These are phyloP conservation scores for Alca torda DNA, from an alignment of 2,797 vertebrate species.

Conservation along the genomic window DNA sequence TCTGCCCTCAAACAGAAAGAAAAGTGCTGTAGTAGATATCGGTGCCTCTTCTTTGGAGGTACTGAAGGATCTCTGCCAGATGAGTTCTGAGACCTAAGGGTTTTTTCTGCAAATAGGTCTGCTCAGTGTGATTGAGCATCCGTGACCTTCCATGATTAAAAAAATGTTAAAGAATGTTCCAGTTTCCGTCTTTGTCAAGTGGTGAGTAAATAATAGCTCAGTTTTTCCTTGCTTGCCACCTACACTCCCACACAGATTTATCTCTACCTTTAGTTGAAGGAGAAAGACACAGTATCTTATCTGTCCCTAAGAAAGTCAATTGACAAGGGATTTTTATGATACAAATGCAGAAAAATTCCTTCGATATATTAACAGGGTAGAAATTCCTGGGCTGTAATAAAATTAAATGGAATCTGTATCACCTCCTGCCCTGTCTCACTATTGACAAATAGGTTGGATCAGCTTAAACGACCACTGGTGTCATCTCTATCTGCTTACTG, in stretches of 20 bases:
- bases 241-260: not conserved
- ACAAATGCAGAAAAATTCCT: constrained; percentile 27
- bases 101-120: not conserved
- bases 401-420: constrained; percentile 58
- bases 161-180: constrained; percentile 6
- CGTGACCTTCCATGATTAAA: not conserved
- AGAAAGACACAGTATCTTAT: constrained; percentile 30
- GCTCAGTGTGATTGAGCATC: not conserved
- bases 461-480: constrained; percentile 19
- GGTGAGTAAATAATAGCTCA: not conserved
- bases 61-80: not conserved
- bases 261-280: not conserved
- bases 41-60: not conserved
- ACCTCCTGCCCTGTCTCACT: not conserved
- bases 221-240: not conserved
- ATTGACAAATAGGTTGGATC: constrained; percentile 57
- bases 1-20: not conserved
- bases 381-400: constrained; percentile 43
- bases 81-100: not conserved
- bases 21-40: not conserved
- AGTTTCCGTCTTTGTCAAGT: constrained; percentile 16
- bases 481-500: constrained; percentile 41
- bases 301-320: constrained; percentile 20
- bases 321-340: constrained; percentile 29
- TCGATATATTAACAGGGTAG: constrained; percentile 1